Conservation (phyloP, 35 echinoderm and acorn worm genomes). For the Anneissia japonica region DNA sequence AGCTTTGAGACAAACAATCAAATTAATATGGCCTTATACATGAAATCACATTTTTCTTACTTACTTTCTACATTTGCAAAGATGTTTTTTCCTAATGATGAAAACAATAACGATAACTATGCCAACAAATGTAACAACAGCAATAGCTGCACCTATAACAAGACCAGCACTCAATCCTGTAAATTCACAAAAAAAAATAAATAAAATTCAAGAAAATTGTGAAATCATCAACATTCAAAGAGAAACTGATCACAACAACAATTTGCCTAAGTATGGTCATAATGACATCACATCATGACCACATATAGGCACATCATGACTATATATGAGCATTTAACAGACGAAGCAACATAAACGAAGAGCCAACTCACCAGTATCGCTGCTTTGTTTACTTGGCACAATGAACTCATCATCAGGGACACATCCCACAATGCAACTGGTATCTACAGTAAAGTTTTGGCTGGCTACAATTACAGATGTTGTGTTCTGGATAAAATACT, state of each 20-base stretch:
- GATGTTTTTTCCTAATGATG: not conserved
- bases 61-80: not conserved
- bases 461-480: conserved; percentile 17
- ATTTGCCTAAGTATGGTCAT: no score
- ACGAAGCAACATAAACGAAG: not conserved
- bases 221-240: no score
- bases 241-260: no score
- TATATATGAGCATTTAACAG: not conserved
- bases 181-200: not conserved
- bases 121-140: not conserved
- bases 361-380: not conserved
- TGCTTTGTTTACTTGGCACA: not conserved
- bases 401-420: not conserved
- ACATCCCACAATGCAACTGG: conserved; percentile 33
- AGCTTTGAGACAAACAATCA: not conserved
- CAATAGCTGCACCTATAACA: not conserved
- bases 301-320: no score
- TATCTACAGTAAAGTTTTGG: conserved; percentile 30
- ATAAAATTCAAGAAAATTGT: no score
- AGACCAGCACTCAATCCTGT: conserved; percentile 10
- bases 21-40: not conserved
- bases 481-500: conserved; percentile 33
- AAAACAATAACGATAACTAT: not conserved
- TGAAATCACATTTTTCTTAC: not conserved
- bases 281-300: no score